Percentiles rank a stretch among this genome's conserved stretches.
Evolutionary conservation across 2,113 vertebrate species (phyloP).

Genomic region (Aptenodytes patagonicus): DNA sequence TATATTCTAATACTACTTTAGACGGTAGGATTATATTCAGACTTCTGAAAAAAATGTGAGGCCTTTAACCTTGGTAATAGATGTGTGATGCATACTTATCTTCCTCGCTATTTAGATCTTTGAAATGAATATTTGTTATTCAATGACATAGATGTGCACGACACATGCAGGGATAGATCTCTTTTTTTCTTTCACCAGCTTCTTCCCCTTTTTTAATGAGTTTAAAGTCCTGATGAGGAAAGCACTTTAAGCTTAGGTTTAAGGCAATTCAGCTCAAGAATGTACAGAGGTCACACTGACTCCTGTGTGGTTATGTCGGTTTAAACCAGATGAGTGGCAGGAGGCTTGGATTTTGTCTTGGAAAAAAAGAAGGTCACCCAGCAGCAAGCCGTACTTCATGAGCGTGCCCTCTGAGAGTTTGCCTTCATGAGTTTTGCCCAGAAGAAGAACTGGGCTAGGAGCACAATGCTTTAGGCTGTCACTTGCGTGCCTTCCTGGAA

Average conservation of each 20-base stretch:
- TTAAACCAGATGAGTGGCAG: neutral
- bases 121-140: neutral
- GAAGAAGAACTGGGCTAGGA: neutral
- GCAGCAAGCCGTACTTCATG: neutral
- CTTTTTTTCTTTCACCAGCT: neutral
- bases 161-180: neutral
- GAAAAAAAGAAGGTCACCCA: neutral
- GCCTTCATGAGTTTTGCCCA: neutral
- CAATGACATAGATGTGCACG: neutral
- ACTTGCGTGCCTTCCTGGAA: neutral
- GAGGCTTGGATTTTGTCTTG: neutral
- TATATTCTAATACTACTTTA: conserved; percentile 67
- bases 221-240: conserved; percentile 8
- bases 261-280: neutral
- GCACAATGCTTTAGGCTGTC: neutral
- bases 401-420: neutral
- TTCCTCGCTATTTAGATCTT: neutral
- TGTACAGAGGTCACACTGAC: neutral
- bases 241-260: neutral
- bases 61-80: conserved; percentile 12
- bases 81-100: conserved; percentile 4
- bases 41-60: conserved; percentile 40
- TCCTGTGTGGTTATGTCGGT: neutral
- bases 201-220: neutral
- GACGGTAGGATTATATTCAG: conserved; percentile 44